Evolutionary conservation across 1,140 invertebrate genomes (phyloP), one percentile per base, ranked within the genome.

Genomic region (Dreissena polymorpha): DNA sequence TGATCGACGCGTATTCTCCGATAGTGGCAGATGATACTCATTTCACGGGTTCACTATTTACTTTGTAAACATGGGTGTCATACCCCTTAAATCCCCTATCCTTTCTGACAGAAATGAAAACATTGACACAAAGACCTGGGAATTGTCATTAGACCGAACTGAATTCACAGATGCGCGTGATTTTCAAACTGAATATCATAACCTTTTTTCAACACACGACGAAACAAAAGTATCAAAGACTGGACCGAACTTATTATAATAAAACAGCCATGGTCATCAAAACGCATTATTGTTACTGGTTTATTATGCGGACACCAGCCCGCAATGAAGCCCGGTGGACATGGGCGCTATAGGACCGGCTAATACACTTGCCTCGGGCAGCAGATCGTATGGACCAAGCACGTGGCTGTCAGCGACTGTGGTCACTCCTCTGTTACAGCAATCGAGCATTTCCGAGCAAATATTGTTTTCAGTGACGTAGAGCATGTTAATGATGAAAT

Each of bases 61-160:
- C 57, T n/a, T 60, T 60, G 57, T 60, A 60, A 60, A 60, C 57
- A 60, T 5, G 16, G 57, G 57, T 60, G 57, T 60, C 57, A 60
- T 18, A 23, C 10, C 57, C 57, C 57, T 60, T n/a, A 60, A 60
- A 60, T n/a, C 39, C 39, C 39, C 8, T 39, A 39, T 39, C 39
- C 39, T 39, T 39, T 39, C 39, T 39, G 39, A 39, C 39, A 39
- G 39, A 39, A 39, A 39, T 39, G 39, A 39, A 39, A 39, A 39
- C 39, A 39, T 39, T 2, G 39, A 39, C 39, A 39, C 39, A 39
- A 39, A 39, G 39, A 39, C 39, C 39, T 5, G 3, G 39, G 39
- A 39, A 39, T 39, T 39, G 39, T 39, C 39, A 39, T 39, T 39
- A 39, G 39, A 39, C 39, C 39, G 8, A 39, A 39, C 57, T 60